Evolutionary conservation across 1,140 invertebrate genomes (phyloP).

Genomic region (Eriocheir sinensis): DNA sequence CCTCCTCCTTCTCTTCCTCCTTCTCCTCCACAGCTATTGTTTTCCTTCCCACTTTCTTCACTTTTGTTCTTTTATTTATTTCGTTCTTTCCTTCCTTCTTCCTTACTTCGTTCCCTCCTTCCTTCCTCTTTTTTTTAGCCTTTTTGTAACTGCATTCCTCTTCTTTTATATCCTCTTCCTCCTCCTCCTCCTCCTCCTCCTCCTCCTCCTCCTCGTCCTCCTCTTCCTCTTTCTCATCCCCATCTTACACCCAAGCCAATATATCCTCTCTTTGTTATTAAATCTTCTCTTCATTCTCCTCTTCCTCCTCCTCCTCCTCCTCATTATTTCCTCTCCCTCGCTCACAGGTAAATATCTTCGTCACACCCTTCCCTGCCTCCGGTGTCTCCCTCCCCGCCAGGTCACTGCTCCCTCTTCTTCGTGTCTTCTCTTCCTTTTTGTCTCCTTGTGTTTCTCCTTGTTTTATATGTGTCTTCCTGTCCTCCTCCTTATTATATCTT

Average conservation of each 20-base stretch:
- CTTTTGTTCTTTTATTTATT: neutral
- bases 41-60: neutral
- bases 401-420: too few relatives aligned
- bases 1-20: neutral
- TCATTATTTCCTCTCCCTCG: too few relatives aligned
- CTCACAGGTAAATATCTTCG: too few relatives aligned
- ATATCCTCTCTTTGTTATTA: neutral
- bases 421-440: neutral
- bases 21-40: neutral
- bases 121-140: too few relatives aligned
- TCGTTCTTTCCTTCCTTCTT: neutral
- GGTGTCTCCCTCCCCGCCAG: neutral
- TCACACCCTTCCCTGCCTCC: neutral
- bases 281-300: neutral
- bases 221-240: neutral
- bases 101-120: neutral
- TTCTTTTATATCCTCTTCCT: neutral
- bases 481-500: neutral
- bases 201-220: constrained; percentile 1
- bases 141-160: neutral
- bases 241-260: neutral
- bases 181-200: neutral
- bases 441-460: neutral
- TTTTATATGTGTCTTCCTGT: too few relatives aligned
- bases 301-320: neutral